Base-by-base conservation (phyloP, 2,797 vertebrate species). In the Enteromius viviparus region DNA sequence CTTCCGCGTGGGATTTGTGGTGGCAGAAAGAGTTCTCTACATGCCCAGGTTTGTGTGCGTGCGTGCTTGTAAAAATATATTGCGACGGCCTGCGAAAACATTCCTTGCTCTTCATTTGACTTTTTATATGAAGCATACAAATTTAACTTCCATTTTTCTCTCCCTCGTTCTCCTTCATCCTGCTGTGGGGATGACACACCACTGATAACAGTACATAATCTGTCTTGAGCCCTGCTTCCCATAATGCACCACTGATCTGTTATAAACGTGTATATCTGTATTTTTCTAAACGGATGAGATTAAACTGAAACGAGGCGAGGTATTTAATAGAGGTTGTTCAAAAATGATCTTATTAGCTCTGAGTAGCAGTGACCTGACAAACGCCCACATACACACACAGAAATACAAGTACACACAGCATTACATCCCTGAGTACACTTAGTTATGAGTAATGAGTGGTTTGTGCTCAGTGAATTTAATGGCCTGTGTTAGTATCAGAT, bases 1-100 rank as follows among this genome's bases (percentile, higher is more conserved):
- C 96, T 98, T 99, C 95, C 96, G 96, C 85, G 98, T 99, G 92
- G 98, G 98, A 85, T 99, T 99, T 90, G 98, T 99, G 79, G 97
- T 99, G 92, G 98, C 98, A 0, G 98, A 99, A 90, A 94, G 98
- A 89, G 96, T 99, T 86, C 97, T 99, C 89, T 99, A 99, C 94
- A 99, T 99, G 97, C 98, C 98, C 53, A 99, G 98, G 87, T 85
- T 64, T 58, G 78, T 87, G 78, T 80, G 72, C 26, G 72, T 74
- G 2, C 80, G 69, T 76, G 76, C 60, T 32, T 55, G 58, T 53
- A 10, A 80, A 70, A 80, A 34, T 70, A 70, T 26, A 80, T 29
- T 29, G 49, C 3, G n/a, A 42, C 26, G 2, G 45, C 17, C 26
- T 17, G 49, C 45, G 37, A 42, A 53, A 37, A 70, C 26, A 60